These are phyloP conservation scores for Naja naja DNA, from an alignment of 2,113 vertebrate genomes.

Conservation along the genomic window DNA sequence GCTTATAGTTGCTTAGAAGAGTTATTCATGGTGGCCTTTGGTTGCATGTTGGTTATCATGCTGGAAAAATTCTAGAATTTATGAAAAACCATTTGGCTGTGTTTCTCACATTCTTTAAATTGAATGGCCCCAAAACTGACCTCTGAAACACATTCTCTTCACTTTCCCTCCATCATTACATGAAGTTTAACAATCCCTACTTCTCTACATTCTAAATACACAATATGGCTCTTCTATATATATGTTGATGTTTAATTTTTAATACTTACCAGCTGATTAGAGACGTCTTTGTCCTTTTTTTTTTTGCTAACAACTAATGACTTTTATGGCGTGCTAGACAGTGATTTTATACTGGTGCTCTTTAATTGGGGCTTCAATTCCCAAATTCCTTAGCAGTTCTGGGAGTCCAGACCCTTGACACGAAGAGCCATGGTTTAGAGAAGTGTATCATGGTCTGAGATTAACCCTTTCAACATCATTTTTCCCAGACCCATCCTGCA, in stretches of 20 bases:
- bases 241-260: too few relatives aligned
- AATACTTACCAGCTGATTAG: too few relatives aligned
- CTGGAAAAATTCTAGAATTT: not conserved
- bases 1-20: too few relatives aligned
- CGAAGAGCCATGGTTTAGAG: not conserved
- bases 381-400: not conserved
- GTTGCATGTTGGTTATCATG: not conserved
- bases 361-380: not conserved
- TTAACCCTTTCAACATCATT: not conserved
- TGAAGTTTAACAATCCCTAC: not conserved
- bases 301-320: not conserved
- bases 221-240: too few relatives aligned
- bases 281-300: too few relatives aligned
- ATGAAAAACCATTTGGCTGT: not conserved
- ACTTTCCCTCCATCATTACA: not conserved
- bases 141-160: not conserved
- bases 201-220: not conserved
- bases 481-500: not conserved
- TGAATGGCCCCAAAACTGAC: not conserved
- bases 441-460: not conserved
- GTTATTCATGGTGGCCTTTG: not conserved
- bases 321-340: not conserved
- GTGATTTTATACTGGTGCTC: not conserved
- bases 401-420: not conserved
- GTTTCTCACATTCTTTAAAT: not conserved